Evolutionary conservation across 1,140 invertebrate genomes (phyloP), one percentile per base, ranked within the genome.

Genomic region (Laodelphax striatellus): DNA sequence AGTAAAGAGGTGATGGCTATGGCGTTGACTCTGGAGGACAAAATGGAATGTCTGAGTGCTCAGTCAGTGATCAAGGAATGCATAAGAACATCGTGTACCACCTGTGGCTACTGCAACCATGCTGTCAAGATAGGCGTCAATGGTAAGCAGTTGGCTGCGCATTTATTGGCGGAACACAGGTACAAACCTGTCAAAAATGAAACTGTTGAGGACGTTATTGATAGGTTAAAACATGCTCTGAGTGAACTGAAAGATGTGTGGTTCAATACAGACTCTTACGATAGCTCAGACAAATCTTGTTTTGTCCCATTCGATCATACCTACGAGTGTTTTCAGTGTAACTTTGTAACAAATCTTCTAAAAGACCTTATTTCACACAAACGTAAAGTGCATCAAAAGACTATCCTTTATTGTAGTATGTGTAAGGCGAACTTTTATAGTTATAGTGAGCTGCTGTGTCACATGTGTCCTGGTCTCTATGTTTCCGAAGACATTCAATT

Each of bases 321-420:
- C 4, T 90, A 87, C 69, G 87, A 90, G 71, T 92, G 88, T 75
- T 90, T 90, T 75, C 85, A 88, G 65, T 92, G 88, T 73, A 80
- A 85, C 67, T 88, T 83, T 70, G 78, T 82, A 61, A 86, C 86
- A 46, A 72, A 79, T 5, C 75, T 86, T 34, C 86, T 90, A 67
- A 90, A 90, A 73, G 88, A 92, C 72, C 76, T 90, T 11, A 90
- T 88, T 73, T 76, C 87, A 63, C 88, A 92, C 70, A 90, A 90
- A 71, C 77, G 87, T 54, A 87, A 89, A 74, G 82, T 87, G 79
- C 88, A 92, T 74, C 82, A 87, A 64, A 90, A 88, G 71, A 82
- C 85, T 24, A 83, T 87, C 60, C 76, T 89, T 42, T 71, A 86
- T 41, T 92, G 88, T 73, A 81, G 86, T 60, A 90, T 92, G 87